Conservation (phyloP, 2,797 vertebrate species). For the Schizothorax lantsangensis region DNA sequence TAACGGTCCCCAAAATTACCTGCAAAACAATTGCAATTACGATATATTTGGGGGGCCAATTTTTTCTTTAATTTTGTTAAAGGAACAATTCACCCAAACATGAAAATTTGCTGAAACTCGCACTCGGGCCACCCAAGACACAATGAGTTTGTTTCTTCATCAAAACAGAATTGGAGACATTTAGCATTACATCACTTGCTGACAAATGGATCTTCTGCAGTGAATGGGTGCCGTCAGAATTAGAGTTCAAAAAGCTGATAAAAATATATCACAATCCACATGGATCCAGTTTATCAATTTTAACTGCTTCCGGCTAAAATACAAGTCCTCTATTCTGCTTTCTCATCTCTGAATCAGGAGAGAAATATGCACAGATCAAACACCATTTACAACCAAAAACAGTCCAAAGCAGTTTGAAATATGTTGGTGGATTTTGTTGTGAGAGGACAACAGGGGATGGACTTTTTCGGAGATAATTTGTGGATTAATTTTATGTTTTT, state of each 20-base stretch:
- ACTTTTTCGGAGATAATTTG: not conserved
- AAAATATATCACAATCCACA: not conserved
- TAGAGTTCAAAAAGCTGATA: not conserved
- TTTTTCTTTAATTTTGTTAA: not conserved
- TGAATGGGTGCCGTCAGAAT: not conserved
- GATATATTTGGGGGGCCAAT: not conserved
- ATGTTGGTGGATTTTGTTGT: too few relatives aligned
- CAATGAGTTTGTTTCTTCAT: not conserved
- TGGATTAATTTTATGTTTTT: not conserved
- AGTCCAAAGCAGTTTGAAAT: too few relatives aligned
- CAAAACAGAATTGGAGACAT: not conserved
- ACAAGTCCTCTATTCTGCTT: not conserved
- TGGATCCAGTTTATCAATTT: too few relatives aligned
- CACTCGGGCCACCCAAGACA: not conserved
- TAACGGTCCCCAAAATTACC: constrained; percentile 93
- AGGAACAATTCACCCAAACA: not conserved
- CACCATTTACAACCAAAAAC: not conserved
- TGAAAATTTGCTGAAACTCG: not conserved
- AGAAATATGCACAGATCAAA: too few relatives aligned
- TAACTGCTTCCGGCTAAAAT: too few relatives aligned
- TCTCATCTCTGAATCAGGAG: not conserved
- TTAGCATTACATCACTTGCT: not conserved
- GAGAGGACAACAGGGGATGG: not conserved
- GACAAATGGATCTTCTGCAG: not conserved
- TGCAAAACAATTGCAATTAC: constrained; percentile 61